Evolutionary conservation across 2,113 vertebrate species (phyloP).

Genomic region (Gadus chalcogrammus): DNA sequence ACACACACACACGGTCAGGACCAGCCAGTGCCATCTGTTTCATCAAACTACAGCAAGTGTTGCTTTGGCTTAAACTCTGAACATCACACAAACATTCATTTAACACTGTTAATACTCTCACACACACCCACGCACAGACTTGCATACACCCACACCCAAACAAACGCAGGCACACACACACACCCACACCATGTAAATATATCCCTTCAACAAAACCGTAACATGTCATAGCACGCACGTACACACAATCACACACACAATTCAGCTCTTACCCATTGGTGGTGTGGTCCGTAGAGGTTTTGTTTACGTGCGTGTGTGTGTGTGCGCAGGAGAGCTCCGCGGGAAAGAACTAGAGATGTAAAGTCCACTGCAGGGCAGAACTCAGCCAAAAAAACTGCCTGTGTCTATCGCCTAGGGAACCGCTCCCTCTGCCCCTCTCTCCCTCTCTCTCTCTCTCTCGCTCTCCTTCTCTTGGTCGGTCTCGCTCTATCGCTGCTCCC

Average conservation of each 20-base stretch:
- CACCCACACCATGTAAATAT: background rate
- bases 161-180: background rate
- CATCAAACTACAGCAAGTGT: background rate
- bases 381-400: conserved; percentile 32
- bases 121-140: conserved; percentile 1
- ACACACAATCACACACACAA: background rate
- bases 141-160: background rate
- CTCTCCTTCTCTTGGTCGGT: conserved; percentile 1
- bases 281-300: background rate
- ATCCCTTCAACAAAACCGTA: background rate
- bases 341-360: conserved; percentile 21
- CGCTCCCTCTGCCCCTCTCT: conserved; percentile 36
- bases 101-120: background rate
- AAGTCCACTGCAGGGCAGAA: conserved; percentile 37
- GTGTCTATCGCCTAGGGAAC: conserved; percentile 13
- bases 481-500: conserved; percentile 20
- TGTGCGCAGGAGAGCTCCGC: background rate
- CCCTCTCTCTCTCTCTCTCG: conserved; percentile 19
- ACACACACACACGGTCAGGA: conserved; percentile 1
- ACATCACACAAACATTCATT: background rate
- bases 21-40: background rate
- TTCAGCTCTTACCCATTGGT: background rate
- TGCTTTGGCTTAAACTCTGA: background rate
- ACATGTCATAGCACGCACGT: background rate
- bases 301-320: background rate